A percentile compares a stretch with the other conserved stretches of the same genome.
Conservation (phyloP, 2,113 vertebrate genomes). For the Pseudonaja textilis region DNA sequence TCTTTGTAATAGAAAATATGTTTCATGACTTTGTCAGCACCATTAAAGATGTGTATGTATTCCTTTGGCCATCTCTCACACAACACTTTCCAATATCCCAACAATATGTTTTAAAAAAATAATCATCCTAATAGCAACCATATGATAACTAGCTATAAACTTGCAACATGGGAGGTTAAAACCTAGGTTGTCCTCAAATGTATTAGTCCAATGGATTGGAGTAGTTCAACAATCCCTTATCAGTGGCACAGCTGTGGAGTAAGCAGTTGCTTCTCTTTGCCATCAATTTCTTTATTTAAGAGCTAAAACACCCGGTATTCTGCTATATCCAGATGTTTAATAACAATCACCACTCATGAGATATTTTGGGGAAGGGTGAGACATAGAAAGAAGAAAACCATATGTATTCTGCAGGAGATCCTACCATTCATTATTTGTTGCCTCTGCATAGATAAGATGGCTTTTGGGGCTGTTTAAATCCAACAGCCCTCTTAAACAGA, state of each 20-base stretch:
- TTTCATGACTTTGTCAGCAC: background rate
- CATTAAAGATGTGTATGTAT: no score
- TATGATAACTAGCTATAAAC: background rate
- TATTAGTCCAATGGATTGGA: background rate
- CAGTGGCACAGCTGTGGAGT: no score
- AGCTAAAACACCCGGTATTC: background rate
- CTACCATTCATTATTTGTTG: constrained; percentile 5
- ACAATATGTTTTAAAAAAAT: background rate
- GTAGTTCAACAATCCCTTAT: background rate
- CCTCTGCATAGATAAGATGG: constrained; percentile 5
- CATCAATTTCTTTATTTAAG: background rate
- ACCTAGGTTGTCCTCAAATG: background rate
- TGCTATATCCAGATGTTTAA: background rate
- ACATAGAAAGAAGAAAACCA: background rate
- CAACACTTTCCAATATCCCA: background rate
- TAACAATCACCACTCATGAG: constrained; percentile 4
- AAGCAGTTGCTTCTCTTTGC: background rate
- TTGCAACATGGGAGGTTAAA: background rate
- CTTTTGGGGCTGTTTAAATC: constrained; percentile 17
- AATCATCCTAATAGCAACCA: background rate
- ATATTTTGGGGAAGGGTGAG: fast-evolving
- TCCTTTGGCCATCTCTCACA: no score
- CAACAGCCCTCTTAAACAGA: constrained; percentile 15
- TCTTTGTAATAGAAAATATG: background rate
- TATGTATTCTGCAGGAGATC: constrained; percentile 9